phyloP scores from a whole-genome alignment of 1,140 invertebrate genomes.

The Cryptotermes secundus region DNA sequence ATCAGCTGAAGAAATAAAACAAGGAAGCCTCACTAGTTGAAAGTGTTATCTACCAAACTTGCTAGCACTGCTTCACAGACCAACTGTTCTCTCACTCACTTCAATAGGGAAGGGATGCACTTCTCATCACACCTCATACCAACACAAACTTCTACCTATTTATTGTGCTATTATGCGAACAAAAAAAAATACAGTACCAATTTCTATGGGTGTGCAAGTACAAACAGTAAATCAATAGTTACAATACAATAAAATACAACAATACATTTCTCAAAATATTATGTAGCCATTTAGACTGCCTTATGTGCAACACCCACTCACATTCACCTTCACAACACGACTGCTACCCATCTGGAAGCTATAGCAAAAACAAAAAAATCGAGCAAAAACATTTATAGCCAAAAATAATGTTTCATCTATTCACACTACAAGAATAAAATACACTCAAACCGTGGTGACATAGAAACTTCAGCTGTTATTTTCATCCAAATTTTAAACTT shows the following conservation, averaged over 20 bases:
- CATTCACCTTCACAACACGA: not conserved
- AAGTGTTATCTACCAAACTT: not conserved
- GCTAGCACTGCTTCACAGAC: not conserved
- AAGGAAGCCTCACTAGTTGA: too few species aligned
- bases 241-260: not conserved
- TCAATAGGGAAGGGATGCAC: not conserved
- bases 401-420: too few species aligned
- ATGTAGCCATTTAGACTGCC: not conserved
- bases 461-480: too few species aligned
- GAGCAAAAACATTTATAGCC: too few species aligned
- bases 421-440: too few species aligned
- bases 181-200: not conserved
- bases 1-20: constrained; percentile 5
- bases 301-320: constrained; percentile 1
- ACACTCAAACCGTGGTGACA: too few species aligned
- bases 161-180: not conserved
- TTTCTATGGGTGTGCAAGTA: not conserved
- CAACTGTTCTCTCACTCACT: not conserved
- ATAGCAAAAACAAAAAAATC: too few species aligned
- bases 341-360: not conserved
- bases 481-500: too few species aligned
- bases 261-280: not conserved
- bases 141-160: not conserved
- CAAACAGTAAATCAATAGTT: not conserved
- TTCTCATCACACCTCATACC: not conserved